A percentile compares a stretch with the other conserved stretches of the same genome.
These are phyloP conservation scores for Pollenia griseotomentosa DNA, from an alignment of 2,888 invertebrate species.

Conservation along the genomic window DNA sequence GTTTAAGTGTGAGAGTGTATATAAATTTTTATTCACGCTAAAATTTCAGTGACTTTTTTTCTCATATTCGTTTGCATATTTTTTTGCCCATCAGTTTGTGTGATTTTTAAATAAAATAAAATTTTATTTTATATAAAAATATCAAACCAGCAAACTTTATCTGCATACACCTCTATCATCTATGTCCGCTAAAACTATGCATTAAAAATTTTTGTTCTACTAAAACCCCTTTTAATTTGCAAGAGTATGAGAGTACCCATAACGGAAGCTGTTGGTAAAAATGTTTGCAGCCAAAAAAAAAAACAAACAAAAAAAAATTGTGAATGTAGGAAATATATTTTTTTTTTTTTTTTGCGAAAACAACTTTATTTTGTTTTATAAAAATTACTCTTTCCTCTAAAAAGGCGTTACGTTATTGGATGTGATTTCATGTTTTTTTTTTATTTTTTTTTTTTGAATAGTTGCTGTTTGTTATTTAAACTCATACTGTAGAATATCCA, in stretches of 20 bases:
- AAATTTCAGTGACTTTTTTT: background rate
- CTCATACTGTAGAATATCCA: constrained; percentile 3
- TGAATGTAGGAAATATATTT: too few species aligned
- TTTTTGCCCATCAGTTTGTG: constrained; percentile 31
- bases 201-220: constrained; percentile 3
- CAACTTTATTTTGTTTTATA: constrained; percentile 47
- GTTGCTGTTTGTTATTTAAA: constrained; percentile 28
- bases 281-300: constrained; percentile 5
- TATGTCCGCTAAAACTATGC: constrained; percentile 32
- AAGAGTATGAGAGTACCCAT: constrained; percentile 12
- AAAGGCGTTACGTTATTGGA: constrained; percentile 58
- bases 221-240: constrained; percentile 13
- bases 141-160: constrained; percentile 25
- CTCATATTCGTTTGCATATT: background rate
- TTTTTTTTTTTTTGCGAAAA: constrained; percentile 1
- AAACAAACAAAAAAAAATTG: constrained; percentile 12
- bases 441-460: constrained; percentile 15
- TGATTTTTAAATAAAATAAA: constrained; percentile 61
- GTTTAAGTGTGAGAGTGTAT: background rate
- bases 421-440: constrained; percentile 36
- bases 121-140: constrained; percentile 67
- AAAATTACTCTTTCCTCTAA: constrained; percentile 61
- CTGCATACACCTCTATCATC: background rate
- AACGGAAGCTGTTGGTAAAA: constrained; percentile 52
- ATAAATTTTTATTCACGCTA: constrained; percentile 20